These are phyloP conservation scores for Ornithoptera priamus DNA, from an alignment of 2,888 invertebrate genomes.

Conservation along the genomic window DNA sequence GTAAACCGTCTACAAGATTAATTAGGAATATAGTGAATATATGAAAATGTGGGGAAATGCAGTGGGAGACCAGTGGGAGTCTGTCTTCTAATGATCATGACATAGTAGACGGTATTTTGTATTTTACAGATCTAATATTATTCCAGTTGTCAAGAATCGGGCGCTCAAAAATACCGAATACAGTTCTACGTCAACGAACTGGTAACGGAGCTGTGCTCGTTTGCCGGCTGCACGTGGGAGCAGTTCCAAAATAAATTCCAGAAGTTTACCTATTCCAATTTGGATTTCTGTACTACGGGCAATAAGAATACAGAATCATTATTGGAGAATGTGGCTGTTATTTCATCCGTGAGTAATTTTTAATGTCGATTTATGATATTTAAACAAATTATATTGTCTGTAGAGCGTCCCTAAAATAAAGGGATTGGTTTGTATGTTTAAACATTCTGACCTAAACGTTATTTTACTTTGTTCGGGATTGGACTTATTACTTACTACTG, in stretches of 20 bases:
- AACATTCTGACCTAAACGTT: not conserved
- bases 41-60: too few species aligned
- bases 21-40: too few species aligned
- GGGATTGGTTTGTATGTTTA: not conserved
- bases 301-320: slow-evolving; percentile 27
- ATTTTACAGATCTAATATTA: not conserved
- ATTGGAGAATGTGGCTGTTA: not conserved
- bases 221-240: slow-evolving; percentile 60
- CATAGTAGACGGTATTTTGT: too few species aligned
- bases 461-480: too few species aligned
- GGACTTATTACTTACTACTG: too few species aligned
- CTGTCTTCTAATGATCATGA: too few species aligned
- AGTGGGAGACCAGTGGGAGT: too few species aligned
- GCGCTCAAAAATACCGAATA: slow-evolving; percentile 43
- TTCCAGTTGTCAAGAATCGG: slow-evolving; percentile 54
- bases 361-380: not conserved
- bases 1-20: too few species aligned
- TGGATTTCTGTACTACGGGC: slow-evolving; percentile 55
- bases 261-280: slow-evolving; percentile 42
- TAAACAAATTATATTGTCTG: not conserved
- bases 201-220: slow-evolving; percentile 53
- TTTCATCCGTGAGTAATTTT: not conserved
- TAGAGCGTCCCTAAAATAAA: too few species aligned
- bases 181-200: slow-evolving; percentile 64
- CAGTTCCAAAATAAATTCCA: slow-evolving; percentile 57